phyloP scores from a whole-genome alignment of 2,888 invertebrate species.

The Luffia ferchaultella region DNA sequence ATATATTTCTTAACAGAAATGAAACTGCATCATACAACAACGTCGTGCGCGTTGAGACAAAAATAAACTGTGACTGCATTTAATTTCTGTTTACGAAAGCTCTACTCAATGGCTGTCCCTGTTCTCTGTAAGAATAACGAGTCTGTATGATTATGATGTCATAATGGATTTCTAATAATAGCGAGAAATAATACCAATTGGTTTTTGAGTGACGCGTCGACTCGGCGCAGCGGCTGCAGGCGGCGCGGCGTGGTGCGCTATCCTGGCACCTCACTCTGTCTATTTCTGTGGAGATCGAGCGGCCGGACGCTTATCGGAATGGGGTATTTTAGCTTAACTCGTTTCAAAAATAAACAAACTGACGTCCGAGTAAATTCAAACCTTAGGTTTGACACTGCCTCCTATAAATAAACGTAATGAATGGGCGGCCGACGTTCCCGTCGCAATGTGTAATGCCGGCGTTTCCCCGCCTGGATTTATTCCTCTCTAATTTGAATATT shows the following conservation, averaged over 20 bases:
- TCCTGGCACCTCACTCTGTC: not conserved
- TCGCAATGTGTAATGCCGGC: constrained; percentile 54
- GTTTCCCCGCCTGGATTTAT: constrained; percentile 53
- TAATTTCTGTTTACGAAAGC: too few relatives aligned
- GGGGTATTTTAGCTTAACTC: constrained; percentile 48
- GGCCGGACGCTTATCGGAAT: constrained; percentile 50
- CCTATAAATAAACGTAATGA: constrained; percentile 64
- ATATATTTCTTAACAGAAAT: too few relatives aligned
- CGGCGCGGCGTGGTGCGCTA: constrained; percentile 1
- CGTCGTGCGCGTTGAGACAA: too few relatives aligned
- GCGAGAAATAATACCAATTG: constrained; percentile 31
- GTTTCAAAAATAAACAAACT: constrained; percentile 59
- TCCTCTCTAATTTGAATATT: constrained; percentile 53
- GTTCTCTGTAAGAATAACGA: not conserved
- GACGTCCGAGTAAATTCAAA: constrained; percentile 56
- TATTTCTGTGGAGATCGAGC: constrained; percentile 31
- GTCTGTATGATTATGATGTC: not conserved
- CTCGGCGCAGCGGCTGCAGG: not conserved
- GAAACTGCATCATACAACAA: too few relatives aligned
- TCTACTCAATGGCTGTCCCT: not conserved
- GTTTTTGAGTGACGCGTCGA: not conserved
- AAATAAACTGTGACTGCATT: too few relatives aligned
- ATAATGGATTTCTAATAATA: constrained; percentile 47
- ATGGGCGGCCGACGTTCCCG: constrained; percentile 52
- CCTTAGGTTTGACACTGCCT: constrained; percentile 54